phyloP scores from a whole-genome alignment of 2,113 vertebrate species.

The Penelope pileata region DNA sequence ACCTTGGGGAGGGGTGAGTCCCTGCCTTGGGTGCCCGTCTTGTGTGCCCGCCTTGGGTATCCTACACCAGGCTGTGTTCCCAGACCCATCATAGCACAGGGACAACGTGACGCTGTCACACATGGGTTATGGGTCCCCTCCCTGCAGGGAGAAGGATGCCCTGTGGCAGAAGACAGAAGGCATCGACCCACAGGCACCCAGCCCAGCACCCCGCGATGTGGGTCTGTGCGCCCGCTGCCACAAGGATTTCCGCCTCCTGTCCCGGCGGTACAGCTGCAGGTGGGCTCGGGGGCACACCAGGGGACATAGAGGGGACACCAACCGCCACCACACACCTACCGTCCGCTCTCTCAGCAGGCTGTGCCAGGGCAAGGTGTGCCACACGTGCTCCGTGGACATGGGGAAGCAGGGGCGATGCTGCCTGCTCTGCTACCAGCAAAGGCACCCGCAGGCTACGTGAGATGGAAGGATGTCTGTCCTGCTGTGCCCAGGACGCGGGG shows the following conservation, averaged over 20 bases:
- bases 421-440: slow-evolving; percentile 68
- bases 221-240: slow-evolving; percentile 61
- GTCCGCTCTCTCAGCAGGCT: slow-evolving; percentile 26
- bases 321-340: not conserved
- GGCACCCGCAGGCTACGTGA: slow-evolving; percentile 34
- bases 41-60: not conserved
- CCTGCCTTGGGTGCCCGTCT: not conserved
- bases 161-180: slow-evolving; percentile 78
- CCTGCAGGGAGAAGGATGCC: slow-evolving; percentile 74
- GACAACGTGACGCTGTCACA: not conserved
- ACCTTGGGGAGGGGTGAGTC: not conserved
- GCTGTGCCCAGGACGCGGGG: rapidly evolving
- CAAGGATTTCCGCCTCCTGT: slow-evolving; percentile 73
- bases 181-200: not conserved
- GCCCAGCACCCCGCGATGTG: not conserved
- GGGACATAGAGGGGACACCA: not conserved
- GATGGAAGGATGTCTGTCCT: rapidly evolving
- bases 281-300: not conserved
- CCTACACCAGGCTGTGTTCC: not conserved
- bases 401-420: slow-evolving; percentile 69
- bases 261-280: slow-evolving; percentile 78
- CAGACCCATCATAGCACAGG: rapidly evolving
- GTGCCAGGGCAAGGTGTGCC: slow-evolving; percentile 73
- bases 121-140: not conserved
- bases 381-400: slow-evolving; percentile 65